Evolutionary conservation across 2,888 invertebrate species (phyloP), one percentile per base, ranked within the genome.

Genomic region (Byasa hedistus): DNA sequence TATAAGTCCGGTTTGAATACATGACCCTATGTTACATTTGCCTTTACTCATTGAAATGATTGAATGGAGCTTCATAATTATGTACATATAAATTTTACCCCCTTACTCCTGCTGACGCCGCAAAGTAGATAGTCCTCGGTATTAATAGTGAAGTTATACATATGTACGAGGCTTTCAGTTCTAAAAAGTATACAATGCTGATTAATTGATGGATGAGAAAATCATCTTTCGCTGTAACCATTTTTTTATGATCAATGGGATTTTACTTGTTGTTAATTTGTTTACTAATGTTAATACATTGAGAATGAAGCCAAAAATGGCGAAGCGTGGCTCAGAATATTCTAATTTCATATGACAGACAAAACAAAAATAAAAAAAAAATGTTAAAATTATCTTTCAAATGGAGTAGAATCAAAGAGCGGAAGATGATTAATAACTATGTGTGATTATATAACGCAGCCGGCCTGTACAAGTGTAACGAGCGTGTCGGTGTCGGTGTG

Each of bases 401-500:
- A 32, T 32, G 32, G 32, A 32, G 32, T 12, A 17, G 15, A 44
- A 44, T 17, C 19, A 17, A 57, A 63, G 51, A 63, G 57, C 57
- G 63, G 56, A 63, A 63, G 57, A 63, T 57, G 23, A 32, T 22
- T 22, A 10, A n/a, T 4, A 57, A n/a, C 4, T 48, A 7, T 7
- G 19, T 48, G 15, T n/a, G 17, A 3, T 44, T 17, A 32, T 12
- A 22, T 23, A 44, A 21, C 0, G 17, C 27, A 44, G 24, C 10
- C 10, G 12, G 2, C 39, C 66, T 77, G 77, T 81, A 80, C 80
- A 80, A 79, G 78, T 80, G 69, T 76, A 73, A 76, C 74, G 76
- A 73, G 72, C 62, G 71, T 74, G 66, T 76, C 69, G 85, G 87
- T 86, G 86, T 86, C 73, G 86, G 85, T 87, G 84, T 85, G 85